Evolutionary conservation across 2,797 vertebrate genomes (phyloP), one percentile per base, ranked within the genome.

Genomic region (Nyctibius grandis): DNA sequence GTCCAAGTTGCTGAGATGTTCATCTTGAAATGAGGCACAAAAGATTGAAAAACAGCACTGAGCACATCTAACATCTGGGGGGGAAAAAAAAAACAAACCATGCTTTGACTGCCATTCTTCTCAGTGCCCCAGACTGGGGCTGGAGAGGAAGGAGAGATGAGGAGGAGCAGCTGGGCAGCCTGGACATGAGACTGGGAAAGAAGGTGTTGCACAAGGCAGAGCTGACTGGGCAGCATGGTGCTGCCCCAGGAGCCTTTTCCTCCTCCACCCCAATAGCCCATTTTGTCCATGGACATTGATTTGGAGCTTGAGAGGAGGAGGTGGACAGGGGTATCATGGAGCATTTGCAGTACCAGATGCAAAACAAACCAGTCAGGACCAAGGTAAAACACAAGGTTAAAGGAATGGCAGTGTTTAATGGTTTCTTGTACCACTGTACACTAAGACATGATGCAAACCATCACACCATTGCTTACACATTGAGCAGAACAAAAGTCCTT

Each of bases 21-120:
- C 15, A 4, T 45, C 63, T 63, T 93, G 82, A 95, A 90, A 78
- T 75, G 45, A 84, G 36, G 21, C 21, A 59, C 76, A 88, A 86
- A 84, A 92, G 4, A 36, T 31, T 67, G n/a, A n/a, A n/a, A 88
- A 86, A 70, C 2, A 48, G 23, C 9, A 72, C 9, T 60, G 34
- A 69, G 72, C 63, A 74, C 6, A 44, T 45, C 16, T 38, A 56
- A 70, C 33, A 68, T 50, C 33, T 60, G n/a, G n/a, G n/a, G 29
- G 53, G 16, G 1, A 9, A 53, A 83, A 57, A 33, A 61, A 68
- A 1, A 5, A 7, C 40, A 60, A 69, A 61, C 0, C 0, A 12
- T 33, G 20, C 16, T n/a, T 87, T 77, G 42, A 26, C 56, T 89
- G 25, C 6, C 38, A 19, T 47, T 85, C 8, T 68, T 50, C 56